Percentiles rank a stretch among this genome's conserved stretches.
Conservation (phyloP, 2,113 vertebrate genomes). For the Sialia sialis region DNA sequence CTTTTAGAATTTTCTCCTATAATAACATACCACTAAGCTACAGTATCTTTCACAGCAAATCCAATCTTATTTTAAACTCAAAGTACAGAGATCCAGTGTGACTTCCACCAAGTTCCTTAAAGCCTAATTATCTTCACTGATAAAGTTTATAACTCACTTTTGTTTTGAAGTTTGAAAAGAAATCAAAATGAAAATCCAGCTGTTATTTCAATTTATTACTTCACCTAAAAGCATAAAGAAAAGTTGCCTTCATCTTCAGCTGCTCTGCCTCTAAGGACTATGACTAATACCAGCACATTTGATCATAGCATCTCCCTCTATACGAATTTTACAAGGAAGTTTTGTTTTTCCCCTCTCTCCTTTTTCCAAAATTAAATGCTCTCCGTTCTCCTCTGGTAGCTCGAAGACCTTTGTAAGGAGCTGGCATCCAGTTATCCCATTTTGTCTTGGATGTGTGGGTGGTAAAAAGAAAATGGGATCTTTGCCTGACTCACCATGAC, state of each 20-base stretch:
- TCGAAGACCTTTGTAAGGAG: background rate
- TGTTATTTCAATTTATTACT: background rate
- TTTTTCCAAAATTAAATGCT: background rate
- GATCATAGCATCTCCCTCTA: background rate
- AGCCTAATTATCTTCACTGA: background rate
- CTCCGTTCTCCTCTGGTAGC: background rate
- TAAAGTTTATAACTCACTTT: background rate
- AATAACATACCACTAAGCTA: background rate
- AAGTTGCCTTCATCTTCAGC: background rate
- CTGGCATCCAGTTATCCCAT: background rate
- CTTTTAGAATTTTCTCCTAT: background rate
- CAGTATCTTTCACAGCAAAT: background rate
- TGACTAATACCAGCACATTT: background rate
- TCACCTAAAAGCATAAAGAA: background rate
- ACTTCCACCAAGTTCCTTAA: background rate
- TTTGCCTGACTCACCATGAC: background rate
- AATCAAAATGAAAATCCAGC: background rate
- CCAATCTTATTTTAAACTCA: background rate
- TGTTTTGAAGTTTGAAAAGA: background rate
- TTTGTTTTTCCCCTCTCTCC: background rate
- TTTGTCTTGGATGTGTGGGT: slow-evolving; percentile 13
- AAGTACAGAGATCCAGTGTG: background rate
- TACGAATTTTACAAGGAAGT: background rate
- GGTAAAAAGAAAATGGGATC: slow-evolving; percentile 22
- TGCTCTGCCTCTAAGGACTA: background rate